A percentile compares a stretch with the other conserved stretches of the same genome.
These are phyloP conservation scores for Festucalex cinctus DNA, from an alignment of 2,113 vertebrate genomes.

Conservation along the genomic window DNA sequence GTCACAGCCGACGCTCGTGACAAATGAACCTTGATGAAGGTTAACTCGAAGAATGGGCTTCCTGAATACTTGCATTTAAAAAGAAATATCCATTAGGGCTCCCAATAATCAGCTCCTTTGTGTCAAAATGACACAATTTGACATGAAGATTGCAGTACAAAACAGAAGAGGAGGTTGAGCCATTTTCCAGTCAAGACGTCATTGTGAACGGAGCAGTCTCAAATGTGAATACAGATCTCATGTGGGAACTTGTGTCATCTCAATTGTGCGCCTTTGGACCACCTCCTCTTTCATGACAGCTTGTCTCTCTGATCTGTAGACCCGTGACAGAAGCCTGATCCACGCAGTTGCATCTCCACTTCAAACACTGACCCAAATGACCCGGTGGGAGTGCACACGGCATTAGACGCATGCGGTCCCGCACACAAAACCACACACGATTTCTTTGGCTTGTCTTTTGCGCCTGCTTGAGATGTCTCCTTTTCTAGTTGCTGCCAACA, in stretches of 20 bases:
- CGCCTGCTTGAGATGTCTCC: conserved; percentile 35
- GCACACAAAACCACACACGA: conserved; percentile 1
- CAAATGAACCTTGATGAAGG: background rate
- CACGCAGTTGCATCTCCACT: conserved; percentile 47
- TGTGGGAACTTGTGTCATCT: conserved; percentile 29
- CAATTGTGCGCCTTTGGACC: conserved; percentile 42
- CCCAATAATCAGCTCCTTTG: background rate
- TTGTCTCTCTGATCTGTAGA: conserved; percentile 48
- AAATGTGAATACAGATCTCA: background rate
- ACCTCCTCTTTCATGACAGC: conserved; percentile 35
- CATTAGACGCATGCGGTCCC: conserved; percentile 20
- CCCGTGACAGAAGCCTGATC: conserved; percentile 46
- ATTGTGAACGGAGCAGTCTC: background rate
- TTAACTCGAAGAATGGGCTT: background rate
- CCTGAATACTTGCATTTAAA: background rate
- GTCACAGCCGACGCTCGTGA: background rate
- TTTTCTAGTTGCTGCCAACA: conserved; percentile 51
- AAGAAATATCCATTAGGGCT: background rate
- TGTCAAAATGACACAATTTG: background rate
- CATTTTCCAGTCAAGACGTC: background rate
- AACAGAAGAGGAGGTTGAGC: background rate
- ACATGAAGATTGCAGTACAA: background rate
- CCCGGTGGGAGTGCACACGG: conserved; percentile 21
- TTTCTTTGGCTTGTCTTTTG: background rate
- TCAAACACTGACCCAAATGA: conserved; percentile 53